Evolutionary conservation across 2,888 invertebrate genomes (phyloP).

Genomic region (Anticlea derivata): DNA sequence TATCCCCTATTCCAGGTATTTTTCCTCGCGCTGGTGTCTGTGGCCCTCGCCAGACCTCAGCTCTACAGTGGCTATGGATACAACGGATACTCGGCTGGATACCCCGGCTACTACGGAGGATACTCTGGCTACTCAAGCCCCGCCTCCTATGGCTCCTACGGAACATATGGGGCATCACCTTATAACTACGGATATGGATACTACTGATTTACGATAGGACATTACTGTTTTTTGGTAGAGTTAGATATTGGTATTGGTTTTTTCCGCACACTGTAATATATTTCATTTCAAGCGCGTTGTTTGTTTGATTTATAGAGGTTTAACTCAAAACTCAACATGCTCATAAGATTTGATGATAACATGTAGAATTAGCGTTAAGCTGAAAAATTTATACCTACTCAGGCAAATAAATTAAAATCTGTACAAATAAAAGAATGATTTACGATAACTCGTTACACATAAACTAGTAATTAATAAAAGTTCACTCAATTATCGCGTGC

Average conservation of each 20-base stretch:
- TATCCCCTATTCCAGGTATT: slow-evolving; percentile 58
- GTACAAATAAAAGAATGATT: slow-evolving; percentile 32
- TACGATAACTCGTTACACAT: slow-evolving; percentile 25
- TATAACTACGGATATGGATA: slow-evolving; percentile 69
- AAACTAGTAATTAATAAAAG: slow-evolving; percentile 32
- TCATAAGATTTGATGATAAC: not conserved
- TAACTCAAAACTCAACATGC: not conserved
- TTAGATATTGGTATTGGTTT: not conserved
- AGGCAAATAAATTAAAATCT: slow-evolving; percentile 12
- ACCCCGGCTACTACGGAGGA: slow-evolving; percentile 63
- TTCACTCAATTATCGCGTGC: slow-evolving; percentile 32
- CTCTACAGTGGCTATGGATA: slow-evolving; percentile 64
- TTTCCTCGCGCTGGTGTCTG: slow-evolving; percentile 69
- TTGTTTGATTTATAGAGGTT: slow-evolving; percentile 16
- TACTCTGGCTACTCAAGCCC: slow-evolving; percentile 70
- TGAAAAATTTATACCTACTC: not conserved
- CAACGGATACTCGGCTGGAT: slow-evolving; percentile 55
- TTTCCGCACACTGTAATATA: slow-evolving; percentile 36
- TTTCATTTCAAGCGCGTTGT: slow-evolving; percentile 19
- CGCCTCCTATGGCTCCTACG: slow-evolving; percentile 58
- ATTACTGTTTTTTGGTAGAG: slow-evolving; percentile 12
- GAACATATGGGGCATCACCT: slow-evolving; percentile 59
- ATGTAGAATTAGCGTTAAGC: slow-evolving; percentile 1
- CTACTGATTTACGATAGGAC: slow-evolving; percentile 44
- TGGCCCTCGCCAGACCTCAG: slow-evolving; percentile 77